Conservation (phyloP, 2,888 invertebrate genomes). For the Drosophila parthenogenetica region DNA sequence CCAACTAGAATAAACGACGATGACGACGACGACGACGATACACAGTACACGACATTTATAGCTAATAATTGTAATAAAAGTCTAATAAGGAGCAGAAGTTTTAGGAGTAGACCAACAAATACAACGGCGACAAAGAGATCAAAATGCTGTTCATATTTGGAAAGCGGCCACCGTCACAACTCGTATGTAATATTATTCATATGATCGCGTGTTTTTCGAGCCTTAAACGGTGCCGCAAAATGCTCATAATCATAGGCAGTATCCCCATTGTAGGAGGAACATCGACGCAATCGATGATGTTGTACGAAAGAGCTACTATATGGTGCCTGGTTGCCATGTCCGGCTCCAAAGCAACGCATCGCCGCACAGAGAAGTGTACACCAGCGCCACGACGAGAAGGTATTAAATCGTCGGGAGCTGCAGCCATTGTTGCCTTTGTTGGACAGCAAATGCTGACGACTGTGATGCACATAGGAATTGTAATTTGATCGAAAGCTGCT, state of each 20-base stretch:
- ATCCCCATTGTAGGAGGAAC: slow-evolving; percentile 79
- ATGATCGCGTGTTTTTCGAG: slow-evolving; percentile 84
- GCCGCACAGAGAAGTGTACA: slow-evolving; percentile 84
- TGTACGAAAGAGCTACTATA: slow-evolving; percentile 81
- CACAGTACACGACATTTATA: slow-evolving; percentile 65
- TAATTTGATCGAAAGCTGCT: slow-evolving; percentile 83
- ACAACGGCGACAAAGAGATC: slow-evolving; percentile 75
- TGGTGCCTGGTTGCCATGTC: slow-evolving; percentile 71
- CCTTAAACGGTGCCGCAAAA: slow-evolving; percentile 82
- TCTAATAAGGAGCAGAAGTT: slow-evolving; percentile 64
- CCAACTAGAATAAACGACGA: slow-evolving; percentile 52
- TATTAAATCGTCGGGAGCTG: slow-evolving; percentile 78
- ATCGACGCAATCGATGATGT: slow-evolving; percentile 79
- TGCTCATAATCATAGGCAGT: slow-evolving; percentile 81
- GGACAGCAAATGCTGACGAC: slow-evolving; percentile 82
- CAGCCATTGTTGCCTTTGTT: slow-evolving; percentile 55
- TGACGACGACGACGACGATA: slow-evolving; percentile 49
- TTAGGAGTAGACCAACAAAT: slow-evolving; percentile 55
- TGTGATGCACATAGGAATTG: slow-evolving; percentile 83
- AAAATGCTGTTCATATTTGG: slow-evolving; percentile 56
- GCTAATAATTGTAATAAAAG: slow-evolving; percentile 74
- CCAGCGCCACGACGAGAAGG: slow-evolving; percentile 84
- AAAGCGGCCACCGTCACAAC: slow-evolving; percentile 84
- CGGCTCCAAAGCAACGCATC: slow-evolving; percentile 85
- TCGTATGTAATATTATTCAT: slow-evolving; percentile 85